A percentile compares a stretch with the other conserved stretches of the same genome.
These are phyloP conservation scores for Ligdia adustata DNA, from an alignment of 2,888 invertebrate species.

Conservation along the genomic window DNA sequence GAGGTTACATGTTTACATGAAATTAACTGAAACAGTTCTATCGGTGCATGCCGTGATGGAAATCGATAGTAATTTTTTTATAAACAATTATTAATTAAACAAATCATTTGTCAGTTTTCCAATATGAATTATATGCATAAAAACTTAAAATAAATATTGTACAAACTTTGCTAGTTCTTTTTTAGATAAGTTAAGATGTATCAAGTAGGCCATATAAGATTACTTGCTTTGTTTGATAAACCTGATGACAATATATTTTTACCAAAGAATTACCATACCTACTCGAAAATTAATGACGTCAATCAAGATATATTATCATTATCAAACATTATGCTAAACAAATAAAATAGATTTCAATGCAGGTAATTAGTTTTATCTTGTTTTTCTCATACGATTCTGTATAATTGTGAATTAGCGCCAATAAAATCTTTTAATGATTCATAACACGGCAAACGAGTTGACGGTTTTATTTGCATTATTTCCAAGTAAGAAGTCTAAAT, in stretches of 20 bases:
- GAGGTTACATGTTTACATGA: too few relatives aligned
- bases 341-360: conserved; percentile 34
- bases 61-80: too few relatives aligned
- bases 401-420: conserved; percentile 18
- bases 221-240: conserved; percentile 23
- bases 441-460: conserved; percentile 13
- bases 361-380: conserved; percentile 31
- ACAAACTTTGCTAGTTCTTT: too few relatives aligned
- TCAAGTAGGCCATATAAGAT: conserved; percentile 16
- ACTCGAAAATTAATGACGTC: conserved; percentile 30
- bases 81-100: too few relatives aligned
- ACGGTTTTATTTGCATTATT: conserved; percentile 10
- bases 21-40: too few relatives aligned
- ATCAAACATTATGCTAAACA: conserved; percentile 24
- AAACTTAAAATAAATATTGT: too few relatives aligned
- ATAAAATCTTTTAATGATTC: conserved; percentile 35
- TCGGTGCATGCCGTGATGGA: too few relatives aligned
- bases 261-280: conserved; percentile 24
- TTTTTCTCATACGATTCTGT: conserved; percentile 19
- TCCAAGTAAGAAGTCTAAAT: conserved; percentile 32
- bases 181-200: too few relatives aligned
- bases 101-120: too few relatives aligned
- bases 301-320: conserved; percentile 26
- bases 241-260: conserved; percentile 29
- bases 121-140: too few relatives aligned